These are phyloP conservation scores for Phortica magna DNA, from an alignment of 2,888 invertebrate species.

Conservation along the genomic window DNA sequence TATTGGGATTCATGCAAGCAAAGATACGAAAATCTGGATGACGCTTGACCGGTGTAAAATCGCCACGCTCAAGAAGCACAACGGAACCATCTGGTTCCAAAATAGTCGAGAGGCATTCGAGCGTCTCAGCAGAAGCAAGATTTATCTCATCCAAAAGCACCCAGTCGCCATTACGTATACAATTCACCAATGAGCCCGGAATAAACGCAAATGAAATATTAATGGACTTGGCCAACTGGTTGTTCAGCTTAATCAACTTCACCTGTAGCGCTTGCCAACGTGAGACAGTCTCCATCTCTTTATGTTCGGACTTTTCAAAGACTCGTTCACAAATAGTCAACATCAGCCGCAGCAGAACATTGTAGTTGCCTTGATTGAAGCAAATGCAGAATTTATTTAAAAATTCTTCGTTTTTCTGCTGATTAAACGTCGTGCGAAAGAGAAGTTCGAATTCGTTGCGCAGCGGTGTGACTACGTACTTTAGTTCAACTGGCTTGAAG, in stretches of 20 bases:
- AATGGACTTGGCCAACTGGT: constrained; percentile 84
- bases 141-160: constrained; percentile 98
- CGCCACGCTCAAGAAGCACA: constrained; percentile 93
- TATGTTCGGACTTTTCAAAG: constrained; percentile 65
- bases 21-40: constrained; percentile 95
- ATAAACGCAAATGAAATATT: constrained; percentile 88
- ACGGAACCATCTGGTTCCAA: constrained; percentile 90
- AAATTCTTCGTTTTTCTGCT: constrained; percentile 89
- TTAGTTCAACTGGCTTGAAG: constrained; percentile 96
- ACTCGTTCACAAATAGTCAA: constrained; percentile 80
- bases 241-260: constrained; percentile 85
- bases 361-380: constrained; percentile 86
- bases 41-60: constrained; percentile 87
- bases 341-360: constrained; percentile 86
- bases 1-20: constrained; percentile 99
- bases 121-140: constrained; percentile 96
- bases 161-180: constrained; percentile 96
- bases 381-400: constrained; percentile 88
- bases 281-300: constrained; percentile 72
- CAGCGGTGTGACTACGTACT: constrained; percentile 88
- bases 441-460: constrained; percentile 89
- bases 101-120: constrained; percentile 95
- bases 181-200: constrained; percentile 95
- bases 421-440: constrained; percentile 88
- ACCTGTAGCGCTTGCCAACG: constrained; percentile 84